Base-by-base conservation (phyloP, 2,797 vertebrate genomes). In the Myotis vivesi region DNA sequence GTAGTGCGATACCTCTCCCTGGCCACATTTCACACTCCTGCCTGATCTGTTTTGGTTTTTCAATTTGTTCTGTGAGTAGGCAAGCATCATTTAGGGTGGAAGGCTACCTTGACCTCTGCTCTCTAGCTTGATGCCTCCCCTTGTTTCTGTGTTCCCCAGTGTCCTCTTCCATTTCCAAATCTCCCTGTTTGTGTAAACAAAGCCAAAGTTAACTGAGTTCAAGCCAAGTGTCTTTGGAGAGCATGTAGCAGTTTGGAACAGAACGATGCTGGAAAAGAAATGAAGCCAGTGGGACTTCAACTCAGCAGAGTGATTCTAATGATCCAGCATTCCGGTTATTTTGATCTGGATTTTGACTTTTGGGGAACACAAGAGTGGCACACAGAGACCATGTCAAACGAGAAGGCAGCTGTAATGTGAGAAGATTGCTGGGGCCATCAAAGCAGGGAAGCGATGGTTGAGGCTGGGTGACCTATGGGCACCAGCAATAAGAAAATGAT, bases 211-310 rank as follows among this genome's bases (percentile, higher is more conserved):
- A 94, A 92, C 86, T 55, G 83, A 81, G 20, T 71, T 36, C 59
- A 62, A 41, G 23, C 9, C 44, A 88, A 71, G 83, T 91, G 46
- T 20, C 44, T 69, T 82, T 89, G 57, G 72, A 92, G 53, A 85
- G 64, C 2, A 2, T 55, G 28, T 46, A 91, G 92, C 59, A 71
- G 20, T 92, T 91, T 81, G n/a, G 79, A 38, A 94, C 53, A 62
- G 85, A 83, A 79, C 28, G 66, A 68, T 15, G 57, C 3, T 82
- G 89, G n/a, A 23, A 33, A 92, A 94, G 77, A 92, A 55, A 97
- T 55, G 92, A 95, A 92, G 89, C 85, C 66, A 36, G 71, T 81
- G 91, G 59, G 89, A 95, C 55, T 59, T 92, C 30, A 84, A 41
- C 30, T 94, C 64, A 77, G 87, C n/a, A 68, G 49, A 93, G 73